Conservation (phyloP, 2,113 vertebrate species). For the Tragelaphus scriptus region DNA sequence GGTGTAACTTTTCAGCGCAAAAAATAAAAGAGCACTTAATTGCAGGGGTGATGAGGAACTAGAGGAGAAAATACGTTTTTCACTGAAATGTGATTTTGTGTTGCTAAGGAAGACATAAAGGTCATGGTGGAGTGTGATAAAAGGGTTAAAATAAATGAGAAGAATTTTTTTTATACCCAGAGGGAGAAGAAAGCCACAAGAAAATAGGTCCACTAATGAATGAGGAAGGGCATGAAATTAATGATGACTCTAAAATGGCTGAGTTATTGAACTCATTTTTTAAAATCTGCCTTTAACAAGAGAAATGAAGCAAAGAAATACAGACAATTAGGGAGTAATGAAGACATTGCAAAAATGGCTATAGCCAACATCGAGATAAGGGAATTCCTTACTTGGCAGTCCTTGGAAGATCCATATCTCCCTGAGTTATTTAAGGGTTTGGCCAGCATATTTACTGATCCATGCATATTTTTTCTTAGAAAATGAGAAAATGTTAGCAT, state of each 20-base stretch:
- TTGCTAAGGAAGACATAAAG: background rate
- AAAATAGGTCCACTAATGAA: constrained; percentile 65
- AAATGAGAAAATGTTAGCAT: background rate
- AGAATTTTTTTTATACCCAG: background rate
- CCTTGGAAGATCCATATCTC: background rate
- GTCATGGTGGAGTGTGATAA: background rate
- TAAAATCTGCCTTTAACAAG: constrained; percentile 70
- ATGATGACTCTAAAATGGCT: constrained; percentile 65
- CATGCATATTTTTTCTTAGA: background rate
- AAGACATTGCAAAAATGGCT: constrained; percentile 55
- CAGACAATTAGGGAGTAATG: constrained; percentile 61
- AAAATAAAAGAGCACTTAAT: background rate
- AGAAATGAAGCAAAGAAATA: constrained; percentile 60
- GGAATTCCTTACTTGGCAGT: constrained; percentile 20
- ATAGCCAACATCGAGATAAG: constrained; percentile 16
- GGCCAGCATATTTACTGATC: background rate
- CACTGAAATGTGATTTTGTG: background rate
- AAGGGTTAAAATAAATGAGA: constrained; percentile 44
- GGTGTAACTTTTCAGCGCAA: background rate
- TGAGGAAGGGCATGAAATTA: constrained; percentile 70
- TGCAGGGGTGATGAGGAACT: background rate
- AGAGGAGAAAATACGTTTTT: background rate
- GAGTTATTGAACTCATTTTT: constrained; percentile 71
- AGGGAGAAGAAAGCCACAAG: constrained; percentile 43
- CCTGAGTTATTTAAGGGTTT: background rate